phyloP scores from a whole-genome alignment of 1,140 invertebrate species.

The Solenopsis fugax region DNA sequence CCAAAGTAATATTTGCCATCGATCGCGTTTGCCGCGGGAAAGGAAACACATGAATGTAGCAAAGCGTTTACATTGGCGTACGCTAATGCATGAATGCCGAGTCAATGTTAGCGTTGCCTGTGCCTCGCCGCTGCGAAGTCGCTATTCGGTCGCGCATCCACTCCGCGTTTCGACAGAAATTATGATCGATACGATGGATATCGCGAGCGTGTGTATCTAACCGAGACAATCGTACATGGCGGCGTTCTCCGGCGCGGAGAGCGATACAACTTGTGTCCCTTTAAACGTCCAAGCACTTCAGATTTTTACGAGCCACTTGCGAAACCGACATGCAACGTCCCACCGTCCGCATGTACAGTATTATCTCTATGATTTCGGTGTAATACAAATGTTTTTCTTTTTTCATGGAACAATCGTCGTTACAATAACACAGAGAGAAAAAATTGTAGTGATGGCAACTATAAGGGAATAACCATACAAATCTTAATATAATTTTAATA shows the following conservation, averaged over 20 bases:
- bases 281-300: conserved; percentile 25
- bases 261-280: conserved; percentile 13
- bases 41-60: conserved; percentile 61
- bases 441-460: no score
- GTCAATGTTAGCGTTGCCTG: conserved; percentile 70
- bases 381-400: neutral
- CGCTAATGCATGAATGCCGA: conserved; percentile 75
- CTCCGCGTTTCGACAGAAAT: conserved; percentile 46
- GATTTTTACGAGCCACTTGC: conserved; percentile 45
- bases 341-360: neutral
- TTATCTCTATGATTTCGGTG: neutral
- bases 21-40: conserved; percentile 62
- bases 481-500: no score
- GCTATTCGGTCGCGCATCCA: conserved; percentile 39
- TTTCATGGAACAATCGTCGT: neutral
- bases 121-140: conserved; percentile 44
- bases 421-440: no score
- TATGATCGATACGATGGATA: conserved; percentile 48
- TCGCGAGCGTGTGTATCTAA: neutral
- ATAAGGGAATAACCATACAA: no score
- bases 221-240: conserved; percentile 2
- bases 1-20: conserved; percentile 73
- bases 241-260: neutral
- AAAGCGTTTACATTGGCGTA: conserved; percentile 67
- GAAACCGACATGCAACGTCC: neutral